Base-by-base conservation (phyloP, 2,797 vertebrate genomes). In the Paedocypris micromegethes region DNA sequence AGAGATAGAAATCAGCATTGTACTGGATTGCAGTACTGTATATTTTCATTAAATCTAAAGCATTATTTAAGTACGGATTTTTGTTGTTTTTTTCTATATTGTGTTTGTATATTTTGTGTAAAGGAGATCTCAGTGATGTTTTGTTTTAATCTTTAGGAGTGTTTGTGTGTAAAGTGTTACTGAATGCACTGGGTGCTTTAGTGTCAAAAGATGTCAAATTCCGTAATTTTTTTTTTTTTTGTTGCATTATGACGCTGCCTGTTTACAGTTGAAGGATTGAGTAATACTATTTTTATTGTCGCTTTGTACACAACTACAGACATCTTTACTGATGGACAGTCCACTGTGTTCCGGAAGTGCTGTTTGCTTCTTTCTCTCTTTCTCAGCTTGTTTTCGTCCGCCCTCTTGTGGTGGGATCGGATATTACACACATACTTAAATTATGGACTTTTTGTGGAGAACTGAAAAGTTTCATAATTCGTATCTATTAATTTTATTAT, bases 171-270 rank as follows among this genome's bases (percentile, higher is more conserved):
- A 43, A 71, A 50, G 64, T 47, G 61, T 9, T 70, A 47, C 64
- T 40, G 54, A 71, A 79, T 82, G 83, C 83, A 77, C 84, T 70
- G 82, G 80, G 64, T 83, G 83, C 78, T 75, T 79, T 83, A 77
- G 38, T 72, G 44, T 71, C 55, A 65, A 72, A 73, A 53, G 72
- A 74, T 58, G 64, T 64, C 40, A 61, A 67, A 58, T 76, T 4
- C 9, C 63, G 9, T 6, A 42, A 6, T 40, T 47, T 60, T 68
- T 42, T 6, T 66, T 60, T 8, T 56, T 37, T 43, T 58, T 43
- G 63, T n/a, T 58, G 67, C 43, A 70, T 70, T n/a, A 44, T 39
- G 53, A 60, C n/a, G 39, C n/a, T n/a, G n/a, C 63, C 64, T 58
- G 54, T 65, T 46, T 46, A 68, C 38, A 49, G 40, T 67, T 59